These are phyloP conservation scores for Bombyx mandarina DNA, from an alignment of 1,140 invertebrate genomes.

Conservation along the genomic window DNA sequence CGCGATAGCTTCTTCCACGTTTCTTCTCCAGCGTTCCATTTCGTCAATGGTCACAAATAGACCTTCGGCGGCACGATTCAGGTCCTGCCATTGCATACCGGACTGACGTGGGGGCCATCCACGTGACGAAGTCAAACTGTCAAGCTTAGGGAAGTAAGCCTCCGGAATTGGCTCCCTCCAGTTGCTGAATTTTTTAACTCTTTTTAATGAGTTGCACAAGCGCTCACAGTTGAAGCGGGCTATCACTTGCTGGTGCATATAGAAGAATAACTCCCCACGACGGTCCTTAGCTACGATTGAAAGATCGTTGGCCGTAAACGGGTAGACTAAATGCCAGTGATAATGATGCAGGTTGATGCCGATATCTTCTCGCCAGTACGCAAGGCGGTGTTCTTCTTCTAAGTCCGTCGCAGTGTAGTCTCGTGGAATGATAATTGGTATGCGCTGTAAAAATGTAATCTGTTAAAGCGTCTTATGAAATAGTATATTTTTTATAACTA, in stretches of 20 bases:
- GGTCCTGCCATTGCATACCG: slow-evolving; percentile 63
- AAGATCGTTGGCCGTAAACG: slow-evolving; percentile 60
- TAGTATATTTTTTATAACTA: neutral
- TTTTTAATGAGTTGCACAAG: slow-evolving; percentile 68
- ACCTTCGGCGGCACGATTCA: slow-evolving; percentile 71
- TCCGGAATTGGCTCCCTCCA: slow-evolving; percentile 69
- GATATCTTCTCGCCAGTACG: slow-evolving; percentile 77
- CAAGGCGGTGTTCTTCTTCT: slow-evolving; percentile 75
- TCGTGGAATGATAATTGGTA: slow-evolving; percentile 74
- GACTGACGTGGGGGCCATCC: slow-evolving; percentile 71
- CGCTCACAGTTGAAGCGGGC: slow-evolving; percentile 74
- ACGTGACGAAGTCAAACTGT: slow-evolving; percentile 69
- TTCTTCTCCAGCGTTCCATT: slow-evolving; percentile 73
- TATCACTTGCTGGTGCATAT: slow-evolving; percentile 81
- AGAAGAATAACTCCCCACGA: slow-evolving; percentile 81
- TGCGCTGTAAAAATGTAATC: slow-evolving; percentile 32
- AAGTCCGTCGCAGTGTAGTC: slow-evolving; percentile 78
- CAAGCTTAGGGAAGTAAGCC: slow-evolving; percentile 74
- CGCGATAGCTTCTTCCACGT: slow-evolving; percentile 75
- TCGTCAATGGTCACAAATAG: slow-evolving; percentile 70
- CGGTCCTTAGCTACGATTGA: slow-evolving; percentile 75
- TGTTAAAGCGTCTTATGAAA: neutral
- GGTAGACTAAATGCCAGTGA: slow-evolving; percentile 83
- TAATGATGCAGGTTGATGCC: slow-evolving; percentile 81
- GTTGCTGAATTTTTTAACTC: slow-evolving; percentile 70